These are phyloP conservation scores for Trichacis sp. DNA, from an alignment of 2,888 invertebrate genomes.

Conservation along the genomic window DNA sequence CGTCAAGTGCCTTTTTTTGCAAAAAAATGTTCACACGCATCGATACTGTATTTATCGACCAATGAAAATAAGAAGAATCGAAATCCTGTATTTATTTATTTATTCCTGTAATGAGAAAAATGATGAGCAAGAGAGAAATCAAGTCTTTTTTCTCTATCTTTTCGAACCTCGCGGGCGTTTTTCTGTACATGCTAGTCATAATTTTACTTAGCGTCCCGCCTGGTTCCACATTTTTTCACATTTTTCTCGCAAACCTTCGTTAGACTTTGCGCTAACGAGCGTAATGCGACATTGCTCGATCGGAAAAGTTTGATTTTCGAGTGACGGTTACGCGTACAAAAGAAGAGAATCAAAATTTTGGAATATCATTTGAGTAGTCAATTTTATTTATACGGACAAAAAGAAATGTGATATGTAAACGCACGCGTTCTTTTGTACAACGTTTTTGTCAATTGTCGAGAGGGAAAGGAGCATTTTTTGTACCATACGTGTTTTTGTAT, in stretches of 20 bases:
- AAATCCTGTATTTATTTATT: neutral
- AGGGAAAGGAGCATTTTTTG: neutral
- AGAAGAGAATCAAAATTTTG: too few species aligned
- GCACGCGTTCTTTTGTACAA: neutral
- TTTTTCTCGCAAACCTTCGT: slow-evolving; percentile 25
- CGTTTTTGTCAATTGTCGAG: neutral
- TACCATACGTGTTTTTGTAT: slow-evolving; percentile 3
- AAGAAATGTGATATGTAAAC: neutral
- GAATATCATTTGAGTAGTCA: too few species aligned
- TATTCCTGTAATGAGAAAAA: neutral
- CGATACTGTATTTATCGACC: neutral
- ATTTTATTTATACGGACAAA: neutral
- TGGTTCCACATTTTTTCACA: slow-evolving; percentile 19
- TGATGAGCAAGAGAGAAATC: neutral
- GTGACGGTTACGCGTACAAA: neutral
- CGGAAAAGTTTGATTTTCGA: neutral
- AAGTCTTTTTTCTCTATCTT: neutral
- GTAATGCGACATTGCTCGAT: slow-evolving; percentile 11
- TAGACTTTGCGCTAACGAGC: slow-evolving; percentile 35
- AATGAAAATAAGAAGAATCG: neutral
- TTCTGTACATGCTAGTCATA: slow-evolving; percentile 64
- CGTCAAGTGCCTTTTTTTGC: slow-evolving; percentile 1
- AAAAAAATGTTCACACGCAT: neutral
- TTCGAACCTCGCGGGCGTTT: slow-evolving; percentile 14
- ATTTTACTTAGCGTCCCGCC: slow-evolving; percentile 47